Percentiles rank a stretch among this genome's conserved stretches.
These are phyloP conservation scores for Grapholita molesta DNA, from an alignment of 1,140 invertebrate genomes.

Conservation along the genomic window DNA sequence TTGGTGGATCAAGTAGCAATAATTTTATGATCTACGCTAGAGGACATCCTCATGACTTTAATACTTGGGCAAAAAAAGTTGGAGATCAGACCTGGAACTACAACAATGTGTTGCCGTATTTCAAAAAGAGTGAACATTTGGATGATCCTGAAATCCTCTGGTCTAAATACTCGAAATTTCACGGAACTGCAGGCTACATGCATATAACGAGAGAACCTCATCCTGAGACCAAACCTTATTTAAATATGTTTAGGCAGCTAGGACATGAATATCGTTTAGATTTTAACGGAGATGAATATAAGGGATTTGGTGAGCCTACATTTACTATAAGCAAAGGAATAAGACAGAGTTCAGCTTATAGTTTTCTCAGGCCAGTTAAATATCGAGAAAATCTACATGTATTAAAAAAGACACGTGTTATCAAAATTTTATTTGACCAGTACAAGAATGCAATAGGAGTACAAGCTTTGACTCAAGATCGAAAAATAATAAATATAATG, in stretches of 20 bases:
- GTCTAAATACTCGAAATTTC: constrained; percentile 24
- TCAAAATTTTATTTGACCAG: constrained; percentile 77
- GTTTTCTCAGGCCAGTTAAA: constrained; percentile 82
- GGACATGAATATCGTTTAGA: constrained; percentile 67
- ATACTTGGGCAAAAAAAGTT: constrained; percentile 80
- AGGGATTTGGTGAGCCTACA: constrained; percentile 82
- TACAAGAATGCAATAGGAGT: constrained; percentile 24
- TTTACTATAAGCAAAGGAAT: constrained; percentile 86
- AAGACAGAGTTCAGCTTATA: constrained; percentile 85
- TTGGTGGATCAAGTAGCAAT: constrained; percentile 84
- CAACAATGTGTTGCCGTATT: constrained; percentile 47
- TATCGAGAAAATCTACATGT: constrained; percentile 84
- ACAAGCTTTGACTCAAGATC: constrained; percentile 31
- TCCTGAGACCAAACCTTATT: constrained; percentile 22
- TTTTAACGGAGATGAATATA: constrained; percentile 84
- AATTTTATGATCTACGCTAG: constrained; percentile 88
- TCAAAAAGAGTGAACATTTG: constrained; percentile 41
- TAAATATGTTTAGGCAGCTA: constrained; percentile 35
- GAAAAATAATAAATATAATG: constrained; percentile 52
- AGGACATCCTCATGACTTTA: constrained; percentile 85
- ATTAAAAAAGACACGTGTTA: constrained; percentile 77
- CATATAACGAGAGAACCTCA: constrained; percentile 27
- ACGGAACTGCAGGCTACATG: constrained; percentile 36
- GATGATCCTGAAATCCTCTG: constrained; percentile 23
- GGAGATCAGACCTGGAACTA: constrained; percentile 83